Evolutionary conservation across 2,888 invertebrate species (phyloP).

Genomic region (Nyleta sp.): DNA sequence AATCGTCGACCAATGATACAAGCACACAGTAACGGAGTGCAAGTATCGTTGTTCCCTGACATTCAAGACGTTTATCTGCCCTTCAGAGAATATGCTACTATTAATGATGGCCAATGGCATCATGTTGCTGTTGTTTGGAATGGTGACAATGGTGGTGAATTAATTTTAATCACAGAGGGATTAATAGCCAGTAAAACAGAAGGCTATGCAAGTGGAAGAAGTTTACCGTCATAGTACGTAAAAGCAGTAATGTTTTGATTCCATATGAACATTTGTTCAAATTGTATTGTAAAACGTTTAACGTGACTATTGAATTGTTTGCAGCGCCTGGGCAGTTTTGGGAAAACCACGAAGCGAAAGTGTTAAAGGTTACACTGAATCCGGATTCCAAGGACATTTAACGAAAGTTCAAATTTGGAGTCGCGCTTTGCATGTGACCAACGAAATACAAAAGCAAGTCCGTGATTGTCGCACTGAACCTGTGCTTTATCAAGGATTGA

Average conservation of each 20-base stretch:
- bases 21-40: conserved; percentile 96
- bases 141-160: conserved; percentile 91
- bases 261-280: too few species aligned
- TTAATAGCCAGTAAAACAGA: conserved; percentile 96
- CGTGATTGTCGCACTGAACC: conserved; percentile 96
- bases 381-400: conserved; percentile 97
- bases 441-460: conserved; percentile 96
- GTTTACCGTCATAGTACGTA: conserved; percentile 91
- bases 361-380: conserved; percentile 91
- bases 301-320: conserved; percentile 39
- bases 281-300: too few species aligned
- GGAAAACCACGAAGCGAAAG: conserved; percentile 90
- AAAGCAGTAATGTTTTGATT: too few species aligned
- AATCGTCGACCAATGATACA: conserved; percentile 93
- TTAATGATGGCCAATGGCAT: conserved; percentile 99
- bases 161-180: conserved; percentile 97
- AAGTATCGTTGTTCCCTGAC: conserved; percentile 94
- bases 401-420: conserved; percentile 98
- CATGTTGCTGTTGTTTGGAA: conserved; percentile 98
- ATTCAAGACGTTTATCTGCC: conserved; percentile 94
- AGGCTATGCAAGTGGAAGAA: conserved; percentile 92
- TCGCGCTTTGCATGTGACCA: conserved; percentile 94
- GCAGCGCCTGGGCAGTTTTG: conserved; percentile 94
- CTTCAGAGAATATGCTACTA: conserved; percentile 95
- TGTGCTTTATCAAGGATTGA: conserved; percentile 92